A percentile compares a stretch with the other conserved stretches of the same genome.
Conservation (phyloP, 2,888 invertebrate genomes). For the Tetranychus truncatus region DNA sequence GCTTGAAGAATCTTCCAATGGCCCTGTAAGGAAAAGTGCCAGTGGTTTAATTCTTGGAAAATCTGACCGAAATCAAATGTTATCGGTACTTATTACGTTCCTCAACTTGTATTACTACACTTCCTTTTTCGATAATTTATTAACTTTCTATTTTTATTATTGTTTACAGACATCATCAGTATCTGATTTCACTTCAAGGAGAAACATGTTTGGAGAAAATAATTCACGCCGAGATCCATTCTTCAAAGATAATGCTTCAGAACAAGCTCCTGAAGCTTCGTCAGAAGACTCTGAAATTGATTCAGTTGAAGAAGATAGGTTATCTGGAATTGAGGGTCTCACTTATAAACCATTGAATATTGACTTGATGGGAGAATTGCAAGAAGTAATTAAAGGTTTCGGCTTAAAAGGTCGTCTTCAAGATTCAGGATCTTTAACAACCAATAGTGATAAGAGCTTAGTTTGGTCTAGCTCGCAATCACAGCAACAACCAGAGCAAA, state of each 20-base stretch:
- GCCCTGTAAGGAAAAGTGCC: background rate
- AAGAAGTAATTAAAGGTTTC: conserved; percentile 19
- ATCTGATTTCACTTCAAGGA: background rate
- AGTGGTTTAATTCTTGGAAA: background rate
- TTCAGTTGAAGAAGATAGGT: background rate
- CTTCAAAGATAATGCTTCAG: background rate
- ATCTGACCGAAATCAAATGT: background rate
- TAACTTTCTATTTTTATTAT: background rate
- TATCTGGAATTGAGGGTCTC: background rate
- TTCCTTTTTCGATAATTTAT: background rate
- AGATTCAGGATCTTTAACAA: background rate
- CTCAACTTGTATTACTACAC: no score
- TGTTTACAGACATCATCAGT: background rate
- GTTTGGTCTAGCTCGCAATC: background rate
- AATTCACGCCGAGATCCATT: background rate
- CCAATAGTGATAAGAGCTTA: background rate
- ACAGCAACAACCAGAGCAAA: background rate
- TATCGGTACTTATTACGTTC: background rate
- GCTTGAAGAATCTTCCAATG: conserved; percentile 9
- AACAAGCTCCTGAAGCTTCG: conserved; percentile 19
- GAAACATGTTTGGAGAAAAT: background rate
- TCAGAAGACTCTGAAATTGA: conserved; percentile 20
- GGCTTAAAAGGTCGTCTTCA: conserved; percentile 19
- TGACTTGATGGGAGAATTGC: conserved; percentile 25
- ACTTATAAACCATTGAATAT: conserved; percentile 21